phyloP scores from a whole-genome alignment of 2,797 vertebrate species.

The Gobio occitaniae region DNA sequence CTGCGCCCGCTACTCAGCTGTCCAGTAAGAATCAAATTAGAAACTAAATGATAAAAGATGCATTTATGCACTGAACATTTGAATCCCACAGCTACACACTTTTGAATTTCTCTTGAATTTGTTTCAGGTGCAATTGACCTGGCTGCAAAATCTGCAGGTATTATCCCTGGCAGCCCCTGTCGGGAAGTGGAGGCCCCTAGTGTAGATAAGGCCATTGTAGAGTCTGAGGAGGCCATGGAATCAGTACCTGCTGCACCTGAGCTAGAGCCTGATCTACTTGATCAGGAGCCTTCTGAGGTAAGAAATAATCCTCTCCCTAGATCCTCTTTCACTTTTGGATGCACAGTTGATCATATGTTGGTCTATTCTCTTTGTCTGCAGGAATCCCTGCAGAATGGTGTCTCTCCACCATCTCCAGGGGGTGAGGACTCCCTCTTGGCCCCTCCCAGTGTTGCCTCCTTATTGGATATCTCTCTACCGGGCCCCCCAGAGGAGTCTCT shows the following conservation, averaged over 20 bases:
- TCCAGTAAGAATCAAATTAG: conserved; percentile 83
- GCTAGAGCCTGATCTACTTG: conserved; percentile 70
- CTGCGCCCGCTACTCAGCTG: conserved; percentile 72
- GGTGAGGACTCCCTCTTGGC: conserved; percentile 85
- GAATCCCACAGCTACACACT: background rate
- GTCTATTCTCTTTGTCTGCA: conserved; percentile 63
- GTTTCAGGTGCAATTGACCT: conserved; percentile 91
- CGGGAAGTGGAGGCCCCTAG: conserved; percentile 75
- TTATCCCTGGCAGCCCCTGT: conserved; percentile 89
- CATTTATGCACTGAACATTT: background rate
- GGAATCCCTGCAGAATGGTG: conserved; percentile 81
- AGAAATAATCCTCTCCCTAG: conserved; percentile 43
- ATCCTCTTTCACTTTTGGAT: background rate
- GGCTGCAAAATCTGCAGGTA: conserved; percentile 96
- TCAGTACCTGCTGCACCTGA: conserved; percentile 64
- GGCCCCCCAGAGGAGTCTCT: conserved; percentile 96
- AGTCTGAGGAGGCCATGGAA: conserved; percentile 61
- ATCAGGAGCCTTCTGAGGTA: conserved; percentile 81
- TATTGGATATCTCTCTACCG: conserved; percentile 96
- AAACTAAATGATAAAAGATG: background rate
- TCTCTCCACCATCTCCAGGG: conserved; percentile 78
- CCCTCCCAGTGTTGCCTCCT: conserved; percentile 93
- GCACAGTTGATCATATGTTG: background rate
- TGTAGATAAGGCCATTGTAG: conserved; percentile 54
- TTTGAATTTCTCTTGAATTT: background rate